Base-by-base conservation (phyloP, 1,140 invertebrate species). In the Ephestia elutella region DNA sequence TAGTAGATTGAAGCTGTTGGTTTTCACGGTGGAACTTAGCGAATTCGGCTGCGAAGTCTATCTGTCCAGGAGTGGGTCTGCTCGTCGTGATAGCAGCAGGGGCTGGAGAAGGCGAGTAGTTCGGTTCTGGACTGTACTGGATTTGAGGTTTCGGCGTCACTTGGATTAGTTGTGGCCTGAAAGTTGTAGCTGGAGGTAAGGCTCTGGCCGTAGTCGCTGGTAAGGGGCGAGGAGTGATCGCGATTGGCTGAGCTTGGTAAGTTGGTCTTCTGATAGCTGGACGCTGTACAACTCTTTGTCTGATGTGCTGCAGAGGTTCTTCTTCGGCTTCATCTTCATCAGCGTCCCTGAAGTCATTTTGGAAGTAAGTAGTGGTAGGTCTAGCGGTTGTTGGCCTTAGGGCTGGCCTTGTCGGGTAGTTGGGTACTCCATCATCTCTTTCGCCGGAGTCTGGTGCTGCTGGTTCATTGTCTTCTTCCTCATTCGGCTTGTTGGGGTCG, bases 1-100 rank as follows among this genome's bases (percentile, higher is more conserved):
- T 84, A 3, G 89, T 89, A 3, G 90, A 87, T 0, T 88, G 87
- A n/a, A 84, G 86, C 7, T 91, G 85, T 71, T 92, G 92, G 65
- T 93, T 93, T n/a, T 94, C 93, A 62, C 93, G 90, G 69, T 94
- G 93, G 90, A 94, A 95, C 69, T 93, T 93, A 50, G 93, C 93
- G 62, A 95, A 92, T 80, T 94, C 93, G 10, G 91, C 92, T 35
- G 93, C 93, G 57, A 94, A 94, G 78, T 93, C 92, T 35, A 94
- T 90, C 49, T 91, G 90, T 56, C 90, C 82, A 17, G 87, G 82
- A 15, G 13, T 15, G 5, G 38, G 38, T 64, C 86, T 66, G 62
- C 73, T 73, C 30, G 87, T 77, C 28, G 80, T 78, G 30, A 80
- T 78, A 20, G 78, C 62, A 49, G 54, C 60, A 63, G 89, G 83